Conservation (phyloP, 1,140 invertebrate species). For the Tachypleus tridentatus region DNA sequence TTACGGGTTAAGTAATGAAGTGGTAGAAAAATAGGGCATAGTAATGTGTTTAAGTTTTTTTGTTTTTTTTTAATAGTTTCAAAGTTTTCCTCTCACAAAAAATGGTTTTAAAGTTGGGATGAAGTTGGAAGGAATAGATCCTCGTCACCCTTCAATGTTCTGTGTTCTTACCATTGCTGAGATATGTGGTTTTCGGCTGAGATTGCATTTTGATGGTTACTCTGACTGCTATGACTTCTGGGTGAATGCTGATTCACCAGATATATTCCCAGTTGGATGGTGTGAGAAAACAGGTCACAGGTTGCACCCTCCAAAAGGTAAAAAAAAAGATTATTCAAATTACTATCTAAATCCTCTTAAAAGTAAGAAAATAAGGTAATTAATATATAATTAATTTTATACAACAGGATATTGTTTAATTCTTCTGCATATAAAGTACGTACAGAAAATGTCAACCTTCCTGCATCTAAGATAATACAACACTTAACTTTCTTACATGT, state of each 20-base stretch:
- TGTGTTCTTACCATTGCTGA: slow-evolving; percentile 78
- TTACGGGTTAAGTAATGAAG: too few species aligned
- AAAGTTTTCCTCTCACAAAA: slow-evolving; percentile 30
- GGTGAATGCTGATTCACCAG: slow-evolving; percentile 77
- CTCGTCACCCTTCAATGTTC: slow-evolving; percentile 72
- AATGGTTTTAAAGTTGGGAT: slow-evolving; percentile 54
- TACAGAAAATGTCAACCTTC: too few species aligned
- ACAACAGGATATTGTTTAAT: too few species aligned
- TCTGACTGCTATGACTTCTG: slow-evolving; percentile 84
- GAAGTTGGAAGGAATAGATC: slow-evolving; percentile 90
- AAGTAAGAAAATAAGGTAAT: too few species aligned
- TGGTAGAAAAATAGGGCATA: too few species aligned
- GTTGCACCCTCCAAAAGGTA: slow-evolving; percentile 60
- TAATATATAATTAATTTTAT: too few species aligned
- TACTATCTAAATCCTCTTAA: too few species aligned
- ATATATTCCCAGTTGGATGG: slow-evolving; percentile 89
- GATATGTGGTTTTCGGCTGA: slow-evolving; percentile 54
- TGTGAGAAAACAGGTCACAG: slow-evolving; percentile 65
- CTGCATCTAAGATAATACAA: too few species aligned
- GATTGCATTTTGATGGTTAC: slow-evolving; percentile 87
- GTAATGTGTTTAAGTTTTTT: neutral
- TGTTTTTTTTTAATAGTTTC: slow-evolving; percentile 15
- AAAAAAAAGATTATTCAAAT: slow-evolving; percentile 27
- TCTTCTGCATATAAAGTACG: too few species aligned
- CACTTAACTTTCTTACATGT: too few species aligned